Percentiles rank a stretch among this genome's conserved stretches.
These are phyloP conservation scores for Acrossocheilus wenchowensis DNA, from an alignment of 2,797 vertebrate species.

Conservation along the genomic window DNA sequence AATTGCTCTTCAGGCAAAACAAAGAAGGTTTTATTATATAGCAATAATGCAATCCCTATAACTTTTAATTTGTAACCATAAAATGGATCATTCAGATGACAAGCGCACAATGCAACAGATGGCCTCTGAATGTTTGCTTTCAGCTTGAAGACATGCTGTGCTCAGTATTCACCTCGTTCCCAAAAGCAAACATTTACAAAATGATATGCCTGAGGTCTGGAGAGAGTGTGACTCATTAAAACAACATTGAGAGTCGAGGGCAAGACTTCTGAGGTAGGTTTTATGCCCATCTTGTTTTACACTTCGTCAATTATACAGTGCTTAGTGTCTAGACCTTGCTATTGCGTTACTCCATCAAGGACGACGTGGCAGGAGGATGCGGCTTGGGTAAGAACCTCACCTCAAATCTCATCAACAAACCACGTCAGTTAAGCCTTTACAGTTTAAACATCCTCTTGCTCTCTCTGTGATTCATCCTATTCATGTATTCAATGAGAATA, in stretches of 20 bases:
- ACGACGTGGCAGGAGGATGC: slow-evolving; percentile 40
- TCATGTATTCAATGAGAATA: not conserved
- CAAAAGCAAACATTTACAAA: slow-evolving; percentile 32
- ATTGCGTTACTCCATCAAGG: slow-evolving; percentile 60
- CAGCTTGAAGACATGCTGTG: slow-evolving; percentile 11
- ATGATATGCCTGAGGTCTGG: slow-evolving; percentile 33
- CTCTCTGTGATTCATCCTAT: not conserved
- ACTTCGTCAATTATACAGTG: slow-evolving; percentile 81
- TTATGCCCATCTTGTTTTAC: slow-evolving; percentile 79
- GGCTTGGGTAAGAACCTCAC: slow-evolving; percentile 22
- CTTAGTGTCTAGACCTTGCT: slow-evolving; percentile 74
- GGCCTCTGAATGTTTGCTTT: slow-evolving; percentile 23
- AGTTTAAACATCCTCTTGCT: not conserved
- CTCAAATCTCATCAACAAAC: slow-evolving; percentile 28
- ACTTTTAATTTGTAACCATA: not conserved
- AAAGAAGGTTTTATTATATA: not conserved
- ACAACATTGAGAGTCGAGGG: slow-evolving; percentile 61
- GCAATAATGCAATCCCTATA: not conserved
- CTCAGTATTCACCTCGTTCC: slow-evolving; percentile 1
- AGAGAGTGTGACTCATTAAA: slow-evolving; percentile 58
- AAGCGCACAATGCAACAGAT: not conserved
- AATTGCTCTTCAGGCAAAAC: not conserved
- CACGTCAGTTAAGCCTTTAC: not conserved
- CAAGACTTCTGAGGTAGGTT: slow-evolving; percentile 59
- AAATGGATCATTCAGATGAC: not conserved